These are phyloP conservation scores for Agonopterix arenella DNA, from an alignment of 2,888 invertebrate genomes.

Conservation along the genomic window DNA sequence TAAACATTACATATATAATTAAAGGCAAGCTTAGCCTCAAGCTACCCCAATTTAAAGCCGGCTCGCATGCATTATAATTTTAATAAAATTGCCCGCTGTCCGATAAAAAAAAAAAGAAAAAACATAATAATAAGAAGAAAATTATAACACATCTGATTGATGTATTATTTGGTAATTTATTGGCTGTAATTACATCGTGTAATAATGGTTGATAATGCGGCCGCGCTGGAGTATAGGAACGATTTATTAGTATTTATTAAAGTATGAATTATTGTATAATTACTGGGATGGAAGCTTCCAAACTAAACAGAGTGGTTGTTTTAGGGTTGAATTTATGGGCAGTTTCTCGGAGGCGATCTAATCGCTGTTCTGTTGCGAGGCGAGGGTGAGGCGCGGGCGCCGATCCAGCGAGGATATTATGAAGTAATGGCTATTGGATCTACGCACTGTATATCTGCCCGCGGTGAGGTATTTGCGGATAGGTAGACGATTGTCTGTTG, in stretches of 20 bases:
- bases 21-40: constrained; percentile 62
- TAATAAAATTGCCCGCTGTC: constrained; percentile 70
- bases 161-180: constrained; percentile 77
- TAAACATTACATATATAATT: constrained; percentile 76
- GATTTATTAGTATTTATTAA: constrained; percentile 77
- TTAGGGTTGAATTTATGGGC: constrained; percentile 69
- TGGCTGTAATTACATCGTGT: constrained; percentile 74
- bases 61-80: constrained; percentile 67
- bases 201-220: constrained; percentile 70
- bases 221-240: constrained; percentile 47
- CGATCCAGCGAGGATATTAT: constrained; percentile 8
- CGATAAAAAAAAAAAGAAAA: constrained; percentile 53
- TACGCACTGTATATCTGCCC: neutral
- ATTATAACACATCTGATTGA: constrained; percentile 77
- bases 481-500: too few species aligned
- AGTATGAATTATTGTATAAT: constrained; percentile 77
- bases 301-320: constrained; percentile 71
- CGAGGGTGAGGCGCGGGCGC: constrained; percentile 30
- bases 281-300: constrained; percentile 69
- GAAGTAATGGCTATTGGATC: constrained; percentile 1
- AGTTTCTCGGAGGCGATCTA: constrained; percentile 62
- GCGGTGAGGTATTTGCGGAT: too few species aligned
- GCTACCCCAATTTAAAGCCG: constrained; percentile 69
- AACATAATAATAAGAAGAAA: constrained; percentile 51
- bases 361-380: constrained; percentile 48